Evolutionary conservation across 2,888 invertebrate species (phyloP).

Genomic region (Arge pagana): DNA sequence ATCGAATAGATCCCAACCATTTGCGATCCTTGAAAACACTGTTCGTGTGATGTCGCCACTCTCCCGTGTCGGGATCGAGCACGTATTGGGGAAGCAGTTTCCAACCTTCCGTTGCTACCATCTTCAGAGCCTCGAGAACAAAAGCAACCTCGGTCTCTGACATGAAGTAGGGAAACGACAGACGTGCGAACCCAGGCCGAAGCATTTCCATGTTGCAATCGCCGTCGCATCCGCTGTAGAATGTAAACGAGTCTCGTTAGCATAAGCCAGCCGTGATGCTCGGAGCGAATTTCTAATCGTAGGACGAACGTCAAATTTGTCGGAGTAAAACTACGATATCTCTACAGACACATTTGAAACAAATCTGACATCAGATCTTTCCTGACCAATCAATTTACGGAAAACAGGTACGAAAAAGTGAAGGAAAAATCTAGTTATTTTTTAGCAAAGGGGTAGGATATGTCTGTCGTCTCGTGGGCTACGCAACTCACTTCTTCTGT

Average conservation of each 20-base stretch:
- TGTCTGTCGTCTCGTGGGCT: no score
- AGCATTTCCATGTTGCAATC: conserved; percentile 69
- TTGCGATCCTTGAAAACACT: conserved; percentile 79
- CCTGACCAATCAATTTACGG: no score
- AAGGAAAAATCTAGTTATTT: no score
- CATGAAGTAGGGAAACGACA: conserved; percentile 86
- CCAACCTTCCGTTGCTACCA: conserved; percentile 89
- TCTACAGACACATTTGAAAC: no score
- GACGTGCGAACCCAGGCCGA: conserved; percentile 83
- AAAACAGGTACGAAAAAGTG: no score
- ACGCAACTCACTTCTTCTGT: conserved; percentile 61
- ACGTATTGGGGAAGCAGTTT: conserved; percentile 85
- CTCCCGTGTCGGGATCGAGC: conserved; percentile 85
- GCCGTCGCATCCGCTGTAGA: conserved; percentile 43
- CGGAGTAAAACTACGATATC: no score
- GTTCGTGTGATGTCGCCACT: conserved; percentile 86
- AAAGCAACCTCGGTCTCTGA: conserved; percentile 79
- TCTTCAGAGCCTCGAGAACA: conserved; percentile 80
- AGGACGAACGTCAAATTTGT: no score
- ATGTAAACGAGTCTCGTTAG: no score
- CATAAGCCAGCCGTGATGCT: no score
- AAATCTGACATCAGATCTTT: no score
- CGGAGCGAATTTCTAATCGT: no score
- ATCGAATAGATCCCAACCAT: conserved; percentile 79
- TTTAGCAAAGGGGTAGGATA: no score